Base-by-base conservation (phyloP, 2,797 vertebrate species). In the Harpagifer antarcticus region DNA sequence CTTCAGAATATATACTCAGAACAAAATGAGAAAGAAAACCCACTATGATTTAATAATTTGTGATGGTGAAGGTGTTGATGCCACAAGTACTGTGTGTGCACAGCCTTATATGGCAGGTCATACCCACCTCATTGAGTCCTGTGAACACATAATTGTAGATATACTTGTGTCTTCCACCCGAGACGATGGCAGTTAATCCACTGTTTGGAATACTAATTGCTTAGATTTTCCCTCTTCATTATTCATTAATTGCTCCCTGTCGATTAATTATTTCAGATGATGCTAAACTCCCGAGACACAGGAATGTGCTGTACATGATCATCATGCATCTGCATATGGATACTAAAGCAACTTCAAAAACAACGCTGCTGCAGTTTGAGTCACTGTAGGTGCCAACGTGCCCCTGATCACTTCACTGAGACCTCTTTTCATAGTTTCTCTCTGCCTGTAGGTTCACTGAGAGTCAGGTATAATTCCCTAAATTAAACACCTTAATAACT, bases 231-330 rank as follows among this genome's bases (percentile, higher is more conserved):
- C 59, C 66, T 64, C 74, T 83, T 75, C 62, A 57, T 84, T 78
- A 81, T 81, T 79, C 59, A 75, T 70, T 86, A 84, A 92, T 78
- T 82, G 76, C 77, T 92, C 91, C 81, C 83, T 63, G 72, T 83
- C 49, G 81, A 90, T 89, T 88, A 87, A 93, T 93, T 92, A 90
- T 84, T 82, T 75, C 66, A 74, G 78, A 77, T 83, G 78, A 88
- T 89, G 62, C 83, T 72, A 77, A 82, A 59, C 91, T 76, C 85
- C 20, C 48, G 88, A 87, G 85, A 86, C 53, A 48, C 56, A 59
- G 45, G n/a, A 53, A 48, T 85, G 68, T 76, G 48, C 55, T 66
- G 4, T 81, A 67, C 66, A 66, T 0, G 8, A 33, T n/a, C 53
- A 54, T 67, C 49, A 54, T 14, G 40, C 68, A 15, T 62, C 44